Evolutionary conservation across 2,888 invertebrate species (phyloP).

Genomic region (Pyrgus malvae): DNA sequence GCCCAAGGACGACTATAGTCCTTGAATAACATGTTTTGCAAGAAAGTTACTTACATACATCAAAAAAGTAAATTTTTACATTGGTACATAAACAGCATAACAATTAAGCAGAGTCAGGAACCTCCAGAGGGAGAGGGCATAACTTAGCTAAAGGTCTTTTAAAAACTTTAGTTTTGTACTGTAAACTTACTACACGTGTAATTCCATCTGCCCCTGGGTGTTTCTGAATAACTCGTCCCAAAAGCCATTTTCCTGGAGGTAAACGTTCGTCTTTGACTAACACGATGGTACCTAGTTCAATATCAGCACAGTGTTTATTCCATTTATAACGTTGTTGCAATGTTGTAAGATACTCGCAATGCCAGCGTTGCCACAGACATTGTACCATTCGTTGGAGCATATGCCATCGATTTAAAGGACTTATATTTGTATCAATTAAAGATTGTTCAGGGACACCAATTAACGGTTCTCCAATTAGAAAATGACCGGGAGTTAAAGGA

Average conservation of each 20-base stretch:
- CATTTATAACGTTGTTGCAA: constrained; percentile 16
- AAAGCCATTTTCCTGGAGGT: constrained; percentile 5
- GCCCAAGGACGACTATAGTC: background rate
- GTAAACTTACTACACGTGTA: background rate
- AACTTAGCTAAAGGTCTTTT: background rate
- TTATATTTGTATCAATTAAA: background rate
- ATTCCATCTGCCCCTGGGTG: constrained; percentile 13
- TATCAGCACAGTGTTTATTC: background rate
- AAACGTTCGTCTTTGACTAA: background rate
- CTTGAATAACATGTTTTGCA: background rate
- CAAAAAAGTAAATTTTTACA: background rate
- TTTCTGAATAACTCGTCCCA: background rate
- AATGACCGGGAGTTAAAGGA: constrained; percentile 27
- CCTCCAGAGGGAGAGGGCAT: background rate
- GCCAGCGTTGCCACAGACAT: constrained; percentile 33
- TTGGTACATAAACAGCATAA: background rate
- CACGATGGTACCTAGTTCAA: background rate
- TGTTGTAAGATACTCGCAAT: constrained; percentile 23
- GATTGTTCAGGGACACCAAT: background rate
- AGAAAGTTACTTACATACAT: no score
- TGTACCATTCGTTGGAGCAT: constrained; percentile 28
- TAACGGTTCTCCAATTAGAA: constrained; percentile 22
- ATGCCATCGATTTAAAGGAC: constrained; percentile 11
- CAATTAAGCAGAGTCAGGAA: background rate
- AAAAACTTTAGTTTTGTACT: constrained; percentile 1